phyloP scores from a whole-genome alignment of 2,888 invertebrate species.

The Chromoteleia sp. region DNA sequence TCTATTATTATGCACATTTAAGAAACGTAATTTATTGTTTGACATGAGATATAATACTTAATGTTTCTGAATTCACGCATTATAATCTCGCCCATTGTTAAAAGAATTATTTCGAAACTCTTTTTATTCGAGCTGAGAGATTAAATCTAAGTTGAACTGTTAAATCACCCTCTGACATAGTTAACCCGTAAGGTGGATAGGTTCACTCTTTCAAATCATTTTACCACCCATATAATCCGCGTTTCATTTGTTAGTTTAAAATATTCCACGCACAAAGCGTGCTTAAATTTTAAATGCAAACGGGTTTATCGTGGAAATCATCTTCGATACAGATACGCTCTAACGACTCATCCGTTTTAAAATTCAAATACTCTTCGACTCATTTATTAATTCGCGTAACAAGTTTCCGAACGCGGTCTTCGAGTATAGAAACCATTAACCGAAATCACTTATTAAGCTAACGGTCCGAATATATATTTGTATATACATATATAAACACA shows the following conservation, averaged over 20 bases:
- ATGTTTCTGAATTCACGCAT: constrained; percentile 12
- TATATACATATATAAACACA: constrained; percentile 1
- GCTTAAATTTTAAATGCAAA: constrained; percentile 36
- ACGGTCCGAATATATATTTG: constrained; percentile 8
- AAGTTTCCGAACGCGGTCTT: constrained; percentile 16
- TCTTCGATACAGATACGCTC: constrained; percentile 18
- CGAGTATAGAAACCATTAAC: constrained; percentile 12
- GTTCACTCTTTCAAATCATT: constrained; percentile 34
- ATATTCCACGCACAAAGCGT: constrained; percentile 22
- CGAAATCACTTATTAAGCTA: constrained; percentile 5
- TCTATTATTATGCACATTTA: constrained; percentile 27
- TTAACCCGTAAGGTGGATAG: constrained; percentile 18
- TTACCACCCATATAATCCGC: constrained; percentile 39
- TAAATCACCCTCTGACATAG: constrained; percentile 51
- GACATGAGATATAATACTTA: background rate
- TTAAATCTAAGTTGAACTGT: constrained; percentile 44
- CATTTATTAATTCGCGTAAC: constrained; percentile 30
- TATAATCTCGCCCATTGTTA: constrained; percentile 36
- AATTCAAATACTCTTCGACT: constrained; percentile 28
- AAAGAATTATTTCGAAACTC: constrained; percentile 30
- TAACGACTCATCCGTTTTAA: constrained; percentile 25
- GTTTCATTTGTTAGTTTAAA: constrained; percentile 46
- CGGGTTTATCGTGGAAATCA: constrained; percentile 29
- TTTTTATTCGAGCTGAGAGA: constrained; percentile 38
- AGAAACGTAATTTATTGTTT: constrained; percentile 4